These are phyloP conservation scores for Colossoma macropomum DNA, from an alignment of 2,113 vertebrate genomes.

Conservation along the genomic window DNA sequence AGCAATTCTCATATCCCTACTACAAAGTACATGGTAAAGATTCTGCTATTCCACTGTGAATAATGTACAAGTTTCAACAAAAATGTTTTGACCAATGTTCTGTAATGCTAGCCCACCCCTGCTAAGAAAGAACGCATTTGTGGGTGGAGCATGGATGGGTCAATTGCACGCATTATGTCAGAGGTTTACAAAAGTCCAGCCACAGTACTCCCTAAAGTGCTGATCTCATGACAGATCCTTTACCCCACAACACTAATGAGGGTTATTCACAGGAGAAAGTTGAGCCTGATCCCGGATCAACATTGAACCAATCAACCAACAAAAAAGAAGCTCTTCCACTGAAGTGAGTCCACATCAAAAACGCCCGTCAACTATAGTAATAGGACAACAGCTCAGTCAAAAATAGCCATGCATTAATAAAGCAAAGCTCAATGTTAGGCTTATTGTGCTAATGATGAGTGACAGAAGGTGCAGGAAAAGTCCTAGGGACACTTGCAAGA, in stretches of 20 bases:
- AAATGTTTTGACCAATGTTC: too few species aligned
- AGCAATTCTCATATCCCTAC: too few species aligned
- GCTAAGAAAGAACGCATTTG: background rate
- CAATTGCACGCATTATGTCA: background rate
- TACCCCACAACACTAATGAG: background rate
- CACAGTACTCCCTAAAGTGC: background rate
- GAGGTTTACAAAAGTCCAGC: background rate
- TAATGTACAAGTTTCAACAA: too few species aligned
- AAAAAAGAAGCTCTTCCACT: background rate
- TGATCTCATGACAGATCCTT: background rate
- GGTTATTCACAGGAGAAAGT: background rate
- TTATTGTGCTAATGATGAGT: background rate
- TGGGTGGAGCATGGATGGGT: too few species aligned
- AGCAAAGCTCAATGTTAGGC: background rate
- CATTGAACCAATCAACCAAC: background rate
- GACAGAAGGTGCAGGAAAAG: background rate
- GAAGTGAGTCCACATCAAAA: background rate
- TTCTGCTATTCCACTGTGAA: too few species aligned
- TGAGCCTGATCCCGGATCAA: background rate
- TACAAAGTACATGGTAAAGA: too few species aligned
- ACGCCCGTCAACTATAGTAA: background rate
- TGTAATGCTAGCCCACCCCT: background rate
- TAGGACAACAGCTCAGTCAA: background rate
- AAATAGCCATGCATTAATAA: too few species aligned
- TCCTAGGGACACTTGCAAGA: background rate